These are phyloP conservation scores for Catharus bicknelli DNA, from an alignment of 2,113 vertebrate genomes.

Conservation along the genomic window DNA sequence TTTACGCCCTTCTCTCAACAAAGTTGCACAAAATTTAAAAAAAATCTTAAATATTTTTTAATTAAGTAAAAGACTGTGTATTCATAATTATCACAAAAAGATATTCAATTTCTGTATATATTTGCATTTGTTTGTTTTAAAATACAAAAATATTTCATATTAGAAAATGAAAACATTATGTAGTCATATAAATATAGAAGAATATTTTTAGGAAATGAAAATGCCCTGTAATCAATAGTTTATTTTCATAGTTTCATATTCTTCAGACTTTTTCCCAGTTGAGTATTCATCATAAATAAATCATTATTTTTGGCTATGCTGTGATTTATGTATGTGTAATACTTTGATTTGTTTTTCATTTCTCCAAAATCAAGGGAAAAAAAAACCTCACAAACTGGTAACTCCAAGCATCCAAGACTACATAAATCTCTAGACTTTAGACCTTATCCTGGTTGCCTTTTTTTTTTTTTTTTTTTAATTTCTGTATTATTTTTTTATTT, in stretches of 20 bases:
- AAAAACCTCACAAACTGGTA: background rate
- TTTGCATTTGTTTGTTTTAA: background rate
- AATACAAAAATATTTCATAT: background rate
- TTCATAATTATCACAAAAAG: background rate
- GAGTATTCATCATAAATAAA: background rate
- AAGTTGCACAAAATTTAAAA: background rate
- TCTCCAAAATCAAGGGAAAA: background rate
- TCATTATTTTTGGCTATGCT: background rate
- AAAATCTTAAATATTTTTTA: background rate
- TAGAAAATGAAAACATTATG: background rate
- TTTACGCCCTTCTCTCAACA: background rate
- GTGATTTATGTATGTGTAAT: background rate
- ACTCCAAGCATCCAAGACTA: background rate
- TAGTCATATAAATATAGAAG: background rate
- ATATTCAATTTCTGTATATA: background rate
- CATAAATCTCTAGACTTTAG: background rate
- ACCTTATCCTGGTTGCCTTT: background rate
- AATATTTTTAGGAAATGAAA: background rate
- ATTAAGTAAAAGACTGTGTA: background rate
- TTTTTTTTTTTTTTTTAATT: too few species aligned
- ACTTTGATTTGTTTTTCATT: background rate
- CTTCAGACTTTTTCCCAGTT: background rate
- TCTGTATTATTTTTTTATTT: too few species aligned
- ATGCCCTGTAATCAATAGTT: background rate
- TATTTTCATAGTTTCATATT: background rate